Conservation (phyloP, 2,888 invertebrate species). For the Diarsia dahlii region DNA sequence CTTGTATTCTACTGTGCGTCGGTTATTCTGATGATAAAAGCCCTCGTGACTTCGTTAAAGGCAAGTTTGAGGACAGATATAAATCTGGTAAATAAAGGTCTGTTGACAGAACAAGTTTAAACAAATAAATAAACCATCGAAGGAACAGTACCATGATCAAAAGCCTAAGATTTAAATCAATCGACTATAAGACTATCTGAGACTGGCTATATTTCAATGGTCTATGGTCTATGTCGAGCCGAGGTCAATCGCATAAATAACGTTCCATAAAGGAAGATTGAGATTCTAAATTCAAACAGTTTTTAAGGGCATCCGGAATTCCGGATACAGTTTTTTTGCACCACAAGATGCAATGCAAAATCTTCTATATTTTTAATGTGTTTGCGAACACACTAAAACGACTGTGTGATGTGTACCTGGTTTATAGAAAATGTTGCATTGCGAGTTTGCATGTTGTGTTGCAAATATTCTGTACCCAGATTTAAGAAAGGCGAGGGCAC, state of each 20-base stretch:
- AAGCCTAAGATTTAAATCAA: background rate
- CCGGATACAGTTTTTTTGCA: background rate
- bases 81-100: too few species aligned
- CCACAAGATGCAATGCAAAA: background rate
- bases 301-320: background rate
- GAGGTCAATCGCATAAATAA: too few species aligned
- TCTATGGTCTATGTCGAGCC: too few species aligned
- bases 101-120: constrained; percentile 6
- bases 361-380: background rate
- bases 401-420: background rate
- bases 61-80: background rate
- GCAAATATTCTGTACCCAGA: background rate
- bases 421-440: background rate
- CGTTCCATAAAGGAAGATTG: background rate
- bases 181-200: too few species aligned
- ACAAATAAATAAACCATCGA: constrained; percentile 20
- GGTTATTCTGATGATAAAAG: too few species aligned
- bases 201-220: too few species aligned
- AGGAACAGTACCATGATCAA: background rate
- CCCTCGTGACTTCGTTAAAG: background rate
- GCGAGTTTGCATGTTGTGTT: background rate
- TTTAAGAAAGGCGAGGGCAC: background rate
- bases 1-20: too few species aligned
- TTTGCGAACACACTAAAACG: background rate
- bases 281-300: background rate